phyloP scores from a whole-genome alignment of 2,797 vertebrate species.

The Sarcophilus harrisii region DNA sequence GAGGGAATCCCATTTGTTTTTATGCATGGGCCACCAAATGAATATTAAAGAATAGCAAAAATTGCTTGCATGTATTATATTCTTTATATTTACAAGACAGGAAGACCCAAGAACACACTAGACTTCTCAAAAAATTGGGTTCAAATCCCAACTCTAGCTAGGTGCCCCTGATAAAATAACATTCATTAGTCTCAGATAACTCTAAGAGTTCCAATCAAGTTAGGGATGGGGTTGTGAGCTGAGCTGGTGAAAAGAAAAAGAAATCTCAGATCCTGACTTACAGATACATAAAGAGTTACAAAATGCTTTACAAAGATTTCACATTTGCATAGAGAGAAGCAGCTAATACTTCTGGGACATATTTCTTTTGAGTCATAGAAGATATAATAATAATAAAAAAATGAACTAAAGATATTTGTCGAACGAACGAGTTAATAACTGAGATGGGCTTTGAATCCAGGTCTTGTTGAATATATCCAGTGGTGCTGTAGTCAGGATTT shows the following conservation, averaged over 20 bases:
- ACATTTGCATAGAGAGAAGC: neutral
- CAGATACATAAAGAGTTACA: neutral
- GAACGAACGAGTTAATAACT: neutral
- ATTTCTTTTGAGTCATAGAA: neutral
- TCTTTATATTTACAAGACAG: neutral
- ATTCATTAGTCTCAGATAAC: neutral
- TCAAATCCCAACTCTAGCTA: constrained; percentile 10
- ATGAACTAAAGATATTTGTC: neutral
- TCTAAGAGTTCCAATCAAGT: neutral
- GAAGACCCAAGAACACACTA: neutral
- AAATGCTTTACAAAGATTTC: neutral
- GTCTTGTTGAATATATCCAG: neutral
- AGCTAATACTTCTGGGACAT: neutral
- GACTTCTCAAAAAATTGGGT: neutral
- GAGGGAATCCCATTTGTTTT: neutral
- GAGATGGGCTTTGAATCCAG: neutral
- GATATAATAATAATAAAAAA: neutral
- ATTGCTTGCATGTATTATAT: neutral
- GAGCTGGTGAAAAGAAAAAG: no score
- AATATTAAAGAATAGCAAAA: neutral
- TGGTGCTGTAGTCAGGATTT: neutral
- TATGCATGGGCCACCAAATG: neutral
- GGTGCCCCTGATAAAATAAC: neutral
- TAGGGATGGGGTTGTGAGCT: neutral
- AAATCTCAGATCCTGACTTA: neutral